Conservation (phyloP, 1,140 invertebrate genomes). For the Pristionchus pacificus region DNA sequence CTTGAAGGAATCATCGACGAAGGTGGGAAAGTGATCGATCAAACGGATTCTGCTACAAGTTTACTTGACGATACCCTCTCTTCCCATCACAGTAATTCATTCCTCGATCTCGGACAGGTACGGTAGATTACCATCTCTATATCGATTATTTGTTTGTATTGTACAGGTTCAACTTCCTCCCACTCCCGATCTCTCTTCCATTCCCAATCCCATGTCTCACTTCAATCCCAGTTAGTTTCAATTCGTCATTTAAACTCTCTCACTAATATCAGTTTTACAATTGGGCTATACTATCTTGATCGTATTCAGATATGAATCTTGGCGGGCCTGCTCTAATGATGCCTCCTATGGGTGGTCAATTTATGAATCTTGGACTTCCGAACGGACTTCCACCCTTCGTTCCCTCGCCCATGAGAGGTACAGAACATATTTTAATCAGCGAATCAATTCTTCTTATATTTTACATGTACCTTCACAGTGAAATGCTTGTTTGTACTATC, state of each 20-base stretch:
- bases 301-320: not conserved
- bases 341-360: not conserved
- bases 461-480: too few relatives aligned
- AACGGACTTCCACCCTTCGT: too few relatives aligned
- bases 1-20: not conserved
- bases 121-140: too few relatives aligned
- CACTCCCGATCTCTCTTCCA: not conserved
- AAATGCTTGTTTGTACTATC: too few relatives aligned
- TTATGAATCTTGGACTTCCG: too few relatives aligned
- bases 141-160: too few relatives aligned
- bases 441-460: too few relatives aligned
- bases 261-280: too few relatives aligned
- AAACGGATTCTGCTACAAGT: not conserved
- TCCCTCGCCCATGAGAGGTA: not conserved
- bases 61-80: too few relatives aligned
- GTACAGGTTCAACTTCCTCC: not conserved
- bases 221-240: not conserved
- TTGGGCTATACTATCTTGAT: not conserved
- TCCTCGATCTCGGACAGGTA: too few relatives aligned
- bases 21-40: not conserved
- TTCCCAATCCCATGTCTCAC: not conserved
- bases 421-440: not conserved
- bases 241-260: not conserved
- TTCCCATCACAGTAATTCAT: too few relatives aligned
- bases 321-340: not conserved